Conservation (phyloP, 1,140 invertebrate species). For the Trissolcus basalis region DNA sequence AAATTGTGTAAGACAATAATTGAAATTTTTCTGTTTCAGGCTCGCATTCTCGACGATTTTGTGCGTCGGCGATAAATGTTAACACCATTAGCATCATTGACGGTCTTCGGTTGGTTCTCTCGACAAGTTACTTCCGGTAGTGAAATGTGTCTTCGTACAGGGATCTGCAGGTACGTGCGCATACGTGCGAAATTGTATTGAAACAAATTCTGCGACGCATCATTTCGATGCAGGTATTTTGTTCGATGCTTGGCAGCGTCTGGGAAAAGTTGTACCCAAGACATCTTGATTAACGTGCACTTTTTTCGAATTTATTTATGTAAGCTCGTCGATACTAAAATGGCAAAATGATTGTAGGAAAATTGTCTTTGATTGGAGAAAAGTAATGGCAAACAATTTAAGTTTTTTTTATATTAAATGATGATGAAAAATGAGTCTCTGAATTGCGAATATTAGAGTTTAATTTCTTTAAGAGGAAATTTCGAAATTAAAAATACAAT, state of each 20-base stretch:
- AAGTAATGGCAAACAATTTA: no score
- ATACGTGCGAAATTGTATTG: conserved; percentile 19
- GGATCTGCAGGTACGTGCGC: conserved; percentile 39
- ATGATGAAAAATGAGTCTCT: no score
- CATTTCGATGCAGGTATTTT: conserved; percentile 20
- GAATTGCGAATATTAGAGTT: no score
- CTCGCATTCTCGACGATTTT: conserved; percentile 41
- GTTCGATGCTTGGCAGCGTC: background rate
- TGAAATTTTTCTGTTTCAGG: conserved; percentile 27
- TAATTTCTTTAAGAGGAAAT: no score
- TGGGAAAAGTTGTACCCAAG: conserved; percentile 12
- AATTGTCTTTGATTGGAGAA: background rate
- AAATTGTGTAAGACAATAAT: conserved; percentile 46
- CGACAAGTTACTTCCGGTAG: conserved; percentile 71
- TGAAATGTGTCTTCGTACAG: conserved; percentile 69
- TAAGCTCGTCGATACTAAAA: background rate
- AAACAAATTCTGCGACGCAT: conserved; percentile 36
- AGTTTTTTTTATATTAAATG: no score
- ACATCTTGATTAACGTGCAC: conserved; percentile 3
- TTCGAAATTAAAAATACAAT: no score
- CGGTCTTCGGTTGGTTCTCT: conserved; percentile 69
- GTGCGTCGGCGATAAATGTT: conserved; percentile 44
- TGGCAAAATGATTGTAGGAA: background rate
- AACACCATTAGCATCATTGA: conserved; percentile 57
- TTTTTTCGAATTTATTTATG: conserved; percentile 3